phyloP scores from a whole-genome alignment of 2,888 invertebrate species.

The Drosophila austrosaltans region DNA sequence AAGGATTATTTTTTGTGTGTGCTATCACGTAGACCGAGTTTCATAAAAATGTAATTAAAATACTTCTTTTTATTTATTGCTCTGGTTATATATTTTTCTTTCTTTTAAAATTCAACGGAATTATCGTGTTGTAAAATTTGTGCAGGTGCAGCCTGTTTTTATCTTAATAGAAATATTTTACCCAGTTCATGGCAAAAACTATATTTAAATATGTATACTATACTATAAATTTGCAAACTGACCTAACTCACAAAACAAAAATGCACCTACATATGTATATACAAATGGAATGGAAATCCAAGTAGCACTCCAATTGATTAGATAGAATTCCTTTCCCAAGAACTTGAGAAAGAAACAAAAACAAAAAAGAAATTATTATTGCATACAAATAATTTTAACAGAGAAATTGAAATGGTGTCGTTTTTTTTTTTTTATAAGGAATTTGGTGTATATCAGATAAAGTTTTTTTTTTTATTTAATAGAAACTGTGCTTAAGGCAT shows the following conservation, averaged over 20 bases:
- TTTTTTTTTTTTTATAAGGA: no score
- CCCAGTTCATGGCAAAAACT: neutral
- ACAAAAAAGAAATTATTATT: neutral
- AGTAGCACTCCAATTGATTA: neutral
- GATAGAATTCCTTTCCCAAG: neutral
- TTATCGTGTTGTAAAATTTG: constrained; percentile 21
- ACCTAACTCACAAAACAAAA: neutral
- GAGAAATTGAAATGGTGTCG: no score
- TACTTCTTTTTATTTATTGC: constrained; percentile 16
- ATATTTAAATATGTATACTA: neutral
- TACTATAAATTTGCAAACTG: neutral
- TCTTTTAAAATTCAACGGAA: constrained; percentile 22
- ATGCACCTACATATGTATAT: neutral
- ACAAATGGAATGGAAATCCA: neutral
- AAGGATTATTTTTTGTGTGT: neutral
- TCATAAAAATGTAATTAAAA: constrained; percentile 32
- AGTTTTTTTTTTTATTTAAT: no score
- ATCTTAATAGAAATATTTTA: neutral
- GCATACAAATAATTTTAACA: no score
- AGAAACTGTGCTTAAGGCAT: no score
- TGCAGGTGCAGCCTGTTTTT: constrained; percentile 18
- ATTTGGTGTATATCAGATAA: no score
- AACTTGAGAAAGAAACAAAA: neutral
- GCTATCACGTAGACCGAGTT: constrained; percentile 46
- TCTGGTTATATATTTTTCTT: neutral